Conservation (phyloP, 2,797 vertebrate species). For the Myioborus miniatus region DNA sequence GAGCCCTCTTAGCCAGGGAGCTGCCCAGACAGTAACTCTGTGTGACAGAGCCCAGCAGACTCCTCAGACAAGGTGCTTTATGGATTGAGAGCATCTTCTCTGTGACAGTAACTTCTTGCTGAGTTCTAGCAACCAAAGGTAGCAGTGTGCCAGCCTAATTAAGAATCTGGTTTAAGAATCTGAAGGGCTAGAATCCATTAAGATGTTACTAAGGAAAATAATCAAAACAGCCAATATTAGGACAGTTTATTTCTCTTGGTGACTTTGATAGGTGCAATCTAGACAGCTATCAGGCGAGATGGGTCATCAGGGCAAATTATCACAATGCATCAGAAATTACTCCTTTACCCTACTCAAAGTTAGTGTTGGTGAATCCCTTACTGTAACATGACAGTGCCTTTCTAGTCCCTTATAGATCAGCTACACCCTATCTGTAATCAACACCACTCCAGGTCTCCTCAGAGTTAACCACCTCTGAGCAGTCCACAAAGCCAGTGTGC, state of each 20-base stretch:
- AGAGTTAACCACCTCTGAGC: background rate
- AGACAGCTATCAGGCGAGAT: background rate
- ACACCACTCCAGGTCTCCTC: background rate
- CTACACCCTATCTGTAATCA: background rate
- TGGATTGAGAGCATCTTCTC: background rate
- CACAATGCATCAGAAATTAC: background rate
- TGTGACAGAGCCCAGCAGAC: background rate
- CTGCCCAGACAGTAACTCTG: accelerated
- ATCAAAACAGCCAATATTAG: background rate
- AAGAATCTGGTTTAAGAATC: background rate
- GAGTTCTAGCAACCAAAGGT: background rate
- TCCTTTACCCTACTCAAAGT: background rate
- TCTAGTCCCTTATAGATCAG: background rate
- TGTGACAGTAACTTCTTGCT: background rate
- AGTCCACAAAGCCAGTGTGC: background rate
- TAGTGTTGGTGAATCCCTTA: background rate
- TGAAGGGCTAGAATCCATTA: background rate
- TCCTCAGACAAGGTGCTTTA: background rate
- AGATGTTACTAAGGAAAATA: background rate
- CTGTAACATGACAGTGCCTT: background rate
- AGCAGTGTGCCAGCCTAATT: background rate
- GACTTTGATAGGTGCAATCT: background rate
- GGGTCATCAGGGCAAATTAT: background rate
- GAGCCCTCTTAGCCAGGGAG: background rate
- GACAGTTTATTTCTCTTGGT: background rate